These are phyloP conservation scores for Agrochola litura DNA, from an alignment of 2,888 invertebrate species.

Conservation along the genomic window DNA sequence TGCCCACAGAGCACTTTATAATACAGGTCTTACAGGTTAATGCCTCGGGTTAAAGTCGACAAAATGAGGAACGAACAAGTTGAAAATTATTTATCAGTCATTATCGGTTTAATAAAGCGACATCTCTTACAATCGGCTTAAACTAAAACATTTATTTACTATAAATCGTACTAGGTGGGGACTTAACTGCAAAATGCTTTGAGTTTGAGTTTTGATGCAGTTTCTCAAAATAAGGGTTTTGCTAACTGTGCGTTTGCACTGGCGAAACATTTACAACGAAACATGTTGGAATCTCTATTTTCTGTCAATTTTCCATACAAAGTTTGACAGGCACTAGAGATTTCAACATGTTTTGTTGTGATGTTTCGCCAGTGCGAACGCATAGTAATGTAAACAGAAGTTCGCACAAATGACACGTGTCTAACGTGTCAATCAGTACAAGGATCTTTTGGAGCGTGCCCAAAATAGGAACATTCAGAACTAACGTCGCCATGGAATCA, in stretches of 20 bases:
- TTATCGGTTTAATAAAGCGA: conserved; percentile 1
- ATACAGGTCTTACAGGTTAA: too few species aligned
- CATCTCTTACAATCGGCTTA: conserved; percentile 2
- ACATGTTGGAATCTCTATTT: too few species aligned
- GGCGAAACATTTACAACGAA: too few species aligned
- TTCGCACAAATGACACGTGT: background rate
- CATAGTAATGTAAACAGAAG: background rate
- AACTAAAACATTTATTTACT: conserved; percentile 6
- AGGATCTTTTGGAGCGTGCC: background rate
- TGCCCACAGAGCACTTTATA: too few species aligned
- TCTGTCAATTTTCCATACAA: too few species aligned
- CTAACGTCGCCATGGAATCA: background rate
- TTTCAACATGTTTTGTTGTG: too few species aligned
- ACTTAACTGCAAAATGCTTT: background rate
- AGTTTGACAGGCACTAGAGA: too few species aligned
- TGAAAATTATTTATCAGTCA: background rate
- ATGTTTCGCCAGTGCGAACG: too few species aligned
- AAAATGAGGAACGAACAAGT: background rate
- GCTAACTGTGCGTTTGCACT: too few species aligned
- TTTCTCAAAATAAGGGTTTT: background rate
- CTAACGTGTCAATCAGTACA: background rate
- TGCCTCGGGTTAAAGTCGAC: conserved; percentile 22
- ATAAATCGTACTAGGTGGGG: background rate
- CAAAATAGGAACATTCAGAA: background rate
- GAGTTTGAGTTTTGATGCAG: background rate